Base-by-base conservation (phyloP, 23 tunicate species). In the Trididemnum clinides region DNA sequence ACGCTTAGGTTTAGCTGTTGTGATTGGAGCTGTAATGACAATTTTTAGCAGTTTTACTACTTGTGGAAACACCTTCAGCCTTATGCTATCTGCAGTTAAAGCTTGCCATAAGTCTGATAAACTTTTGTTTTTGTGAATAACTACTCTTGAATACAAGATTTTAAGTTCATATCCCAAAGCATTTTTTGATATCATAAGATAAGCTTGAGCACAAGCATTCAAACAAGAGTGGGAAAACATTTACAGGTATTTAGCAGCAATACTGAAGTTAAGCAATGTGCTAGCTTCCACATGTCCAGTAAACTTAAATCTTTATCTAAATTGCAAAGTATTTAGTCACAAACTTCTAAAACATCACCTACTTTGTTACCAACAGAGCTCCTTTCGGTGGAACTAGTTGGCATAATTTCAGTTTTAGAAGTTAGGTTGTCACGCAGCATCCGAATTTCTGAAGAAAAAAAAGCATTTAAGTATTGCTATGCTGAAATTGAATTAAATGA, bases 11-110 rank as follows among this genome's bases (percentile, higher is more conserved):
- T 72, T 33, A 23, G 79, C 44, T 1, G 79, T 72, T 20, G 79
- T 72, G 51, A 72, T 72, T 35, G 79, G 79, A n/a, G 27, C 35
- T 1, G 79, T 72, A 33, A 72, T 6, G 20, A 72, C 50, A 37
- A 72, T 72, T 35, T 77, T 77, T 39, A 77, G 20, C 1, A 50
- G 34, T 77, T 77, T 49, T 1, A 23, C 26, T 23, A 77, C n/a
- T 29, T 77, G 34, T 23, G 33, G 31, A 28, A 77, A 39, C 20
- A 77, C 34, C 12, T 77, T 33, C 31, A 6, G 38, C 2, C 33
- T 29, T 15, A 77, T 19, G 7, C 26, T 27, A 1, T 77, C n/a
- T 77, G 62, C 28, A 19, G 63, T 1, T 22, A 77, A 27, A 29
- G 63, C n/a, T n/a, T n/a, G n/a, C n/a, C n/a, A n/a, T n/a, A n/a